Percentiles rank a stretch among this genome's conserved stretches.
Evolutionary conservation across 2,113 vertebrate species (phyloP).

Genomic region (Cololabis saira): DNA sequence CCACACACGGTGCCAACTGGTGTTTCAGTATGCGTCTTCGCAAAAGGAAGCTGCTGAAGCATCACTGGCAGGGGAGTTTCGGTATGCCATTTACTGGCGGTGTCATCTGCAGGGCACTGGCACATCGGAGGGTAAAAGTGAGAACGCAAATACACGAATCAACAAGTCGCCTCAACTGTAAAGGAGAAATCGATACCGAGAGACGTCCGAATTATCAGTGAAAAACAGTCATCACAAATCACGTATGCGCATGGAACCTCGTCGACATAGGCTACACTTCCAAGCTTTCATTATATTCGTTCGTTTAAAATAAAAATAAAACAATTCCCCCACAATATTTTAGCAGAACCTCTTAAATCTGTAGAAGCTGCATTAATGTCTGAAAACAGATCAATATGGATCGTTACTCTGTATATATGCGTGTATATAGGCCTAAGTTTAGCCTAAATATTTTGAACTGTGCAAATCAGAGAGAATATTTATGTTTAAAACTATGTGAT

Average conservation of each 20-base stretch:
- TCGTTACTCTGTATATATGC: too few species aligned
- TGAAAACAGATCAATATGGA: too few species aligned
- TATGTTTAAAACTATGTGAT: neutral
- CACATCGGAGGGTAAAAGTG: constrained; percentile 34
- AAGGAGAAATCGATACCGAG: neutral
- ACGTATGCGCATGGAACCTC: too few species aligned
- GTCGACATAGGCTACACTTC: too few species aligned
- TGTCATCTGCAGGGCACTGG: constrained; percentile 70
- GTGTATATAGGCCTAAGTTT: neutral
- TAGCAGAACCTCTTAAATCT: too few species aligned
- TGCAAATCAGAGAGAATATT: neutral
- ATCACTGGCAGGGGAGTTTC: constrained; percentile 41
- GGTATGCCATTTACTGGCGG: constrained; percentile 35
- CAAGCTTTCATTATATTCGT: too few species aligned
- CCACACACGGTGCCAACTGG: constrained; percentile 78
- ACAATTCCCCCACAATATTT: too few species aligned
- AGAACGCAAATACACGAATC: constrained; percentile 49
- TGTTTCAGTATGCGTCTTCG: constrained; percentile 64
- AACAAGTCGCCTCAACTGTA: constrained; percentile 29
- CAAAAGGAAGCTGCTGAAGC: constrained; percentile 44
- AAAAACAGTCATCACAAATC: neutral
- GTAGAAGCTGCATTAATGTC: too few species aligned
- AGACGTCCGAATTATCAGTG: neutral
- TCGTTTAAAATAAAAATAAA: too few species aligned
- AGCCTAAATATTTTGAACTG: neutral